Evolutionary conservation across 2,888 invertebrate genomes (phyloP).

Genomic region (Vesta saturnalis): DNA sequence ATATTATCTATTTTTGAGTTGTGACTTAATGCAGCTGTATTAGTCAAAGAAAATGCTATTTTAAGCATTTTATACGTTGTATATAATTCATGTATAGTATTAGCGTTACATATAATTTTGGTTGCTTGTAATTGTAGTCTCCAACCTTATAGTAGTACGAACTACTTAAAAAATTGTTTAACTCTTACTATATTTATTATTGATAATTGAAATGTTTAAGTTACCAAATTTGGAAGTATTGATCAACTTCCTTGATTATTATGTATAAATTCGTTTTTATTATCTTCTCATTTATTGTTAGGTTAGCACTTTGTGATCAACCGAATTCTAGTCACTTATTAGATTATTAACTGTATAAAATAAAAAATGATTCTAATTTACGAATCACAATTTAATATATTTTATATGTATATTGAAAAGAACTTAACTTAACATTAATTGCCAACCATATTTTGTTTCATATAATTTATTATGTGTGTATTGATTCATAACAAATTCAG

Average conservation of each 20-base stretch:
- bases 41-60: conserved; percentile 2
- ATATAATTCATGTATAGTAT: conserved; percentile 23
- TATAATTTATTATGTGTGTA: conserved; percentile 44
- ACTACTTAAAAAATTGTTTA: neutral
- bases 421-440: conserved; percentile 30
- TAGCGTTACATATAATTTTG: conserved; percentile 21
- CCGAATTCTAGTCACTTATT: conserved; percentile 58
- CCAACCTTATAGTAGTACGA: conserved; percentile 8
- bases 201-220: conserved; percentile 23
- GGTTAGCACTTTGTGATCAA: conserved; percentile 55
- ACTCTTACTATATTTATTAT: conserved; percentile 18
- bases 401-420: conserved; percentile 17
- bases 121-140: conserved; percentile 25
- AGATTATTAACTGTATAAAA: conserved; percentile 26
- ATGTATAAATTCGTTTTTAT: conserved; percentile 43
- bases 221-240: conserved; percentile 46
- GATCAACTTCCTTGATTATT: conserved; percentile 44
- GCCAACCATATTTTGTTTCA: conserved; percentile 34
- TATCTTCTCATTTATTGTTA: conserved; percentile 42
- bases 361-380: conserved; percentile 25
- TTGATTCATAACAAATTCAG: conserved; percentile 44
- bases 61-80: conserved; percentile 25
- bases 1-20: conserved; percentile 13
- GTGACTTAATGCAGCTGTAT: conserved; percentile 34
- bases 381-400: conserved; percentile 33